phyloP scores from a whole-genome alignment of 2,888 invertebrate species.

The Erebia palarica region DNA sequence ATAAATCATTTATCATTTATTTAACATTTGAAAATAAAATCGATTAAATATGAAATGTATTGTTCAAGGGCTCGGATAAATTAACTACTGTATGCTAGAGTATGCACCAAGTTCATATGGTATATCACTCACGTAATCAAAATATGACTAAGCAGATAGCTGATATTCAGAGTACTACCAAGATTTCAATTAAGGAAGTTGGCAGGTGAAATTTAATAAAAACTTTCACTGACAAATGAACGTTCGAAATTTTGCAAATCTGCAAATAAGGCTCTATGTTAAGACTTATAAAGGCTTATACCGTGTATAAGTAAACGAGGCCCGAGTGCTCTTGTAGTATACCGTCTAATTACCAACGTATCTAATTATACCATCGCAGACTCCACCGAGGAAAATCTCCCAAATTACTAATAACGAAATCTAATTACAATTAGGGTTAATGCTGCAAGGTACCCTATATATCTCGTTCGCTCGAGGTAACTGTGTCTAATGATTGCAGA shows the following conservation, averaged over 20 bases:
- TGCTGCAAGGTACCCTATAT: slow-evolving; percentile 54
- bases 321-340: slow-evolving; percentile 70
- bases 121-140: too few species aligned
- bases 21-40: too few species aligned
- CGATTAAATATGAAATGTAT: too few species aligned
- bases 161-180: neutral
- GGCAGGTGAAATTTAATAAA: slow-evolving; percentile 4
- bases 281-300: slow-evolving; percentile 31
- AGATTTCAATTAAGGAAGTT: neutral
- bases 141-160: too few species aligned
- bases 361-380: slow-evolving; percentile 75
- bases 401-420: slow-evolving; percentile 74
- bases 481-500: slow-evolving; percentile 11
- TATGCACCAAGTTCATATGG: too few species aligned
- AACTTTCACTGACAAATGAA: slow-evolving; percentile 17
- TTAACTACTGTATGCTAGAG: too few species aligned
- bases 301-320: slow-evolving; percentile 56
- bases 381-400: slow-evolving; percentile 66
- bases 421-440: slow-evolving; percentile 69
- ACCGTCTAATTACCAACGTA: slow-evolving; percentile 76
- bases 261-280: slow-evolving; percentile 47
- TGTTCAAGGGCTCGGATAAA: too few species aligned
- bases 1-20: too few species aligned
- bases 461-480: slow-evolving; percentile 24
- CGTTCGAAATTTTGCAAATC: slow-evolving; percentile 15